Evolutionary conservation across 2,797 vertebrate genomes (phyloP).

Genomic region (Pseudopleuronectes americanus): DNA sequence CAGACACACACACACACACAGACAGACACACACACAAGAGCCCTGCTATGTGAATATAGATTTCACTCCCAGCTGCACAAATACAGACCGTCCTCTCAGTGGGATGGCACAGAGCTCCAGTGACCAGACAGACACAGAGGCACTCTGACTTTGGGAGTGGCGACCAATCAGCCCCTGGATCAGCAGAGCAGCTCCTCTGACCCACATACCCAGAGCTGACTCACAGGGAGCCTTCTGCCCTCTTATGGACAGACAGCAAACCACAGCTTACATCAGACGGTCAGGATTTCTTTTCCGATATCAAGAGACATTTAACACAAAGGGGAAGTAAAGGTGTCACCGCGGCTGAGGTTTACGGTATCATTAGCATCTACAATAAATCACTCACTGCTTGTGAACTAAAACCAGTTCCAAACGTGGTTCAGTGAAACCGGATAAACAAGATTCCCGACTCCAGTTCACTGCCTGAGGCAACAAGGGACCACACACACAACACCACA

Average conservation of each 20-base stretch:
- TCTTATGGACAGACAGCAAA: constrained; percentile 50
- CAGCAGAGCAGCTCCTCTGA: constrained; percentile 62
- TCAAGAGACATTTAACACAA: constrained; percentile 30
- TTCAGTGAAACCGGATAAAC: constrained; percentile 69
- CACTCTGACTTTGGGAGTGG: constrained; percentile 66
- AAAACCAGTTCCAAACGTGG: constrained; percentile 30
- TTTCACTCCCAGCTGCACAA: constrained; percentile 78
- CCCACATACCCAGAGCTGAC: constrained; percentile 66
- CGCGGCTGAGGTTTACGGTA: constrained; percentile 8
- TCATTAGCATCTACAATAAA: constrained; percentile 45
- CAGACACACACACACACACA: constrained; percentile 13
- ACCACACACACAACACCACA: constrained; percentile 40
- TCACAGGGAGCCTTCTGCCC: constrained; percentile 56
- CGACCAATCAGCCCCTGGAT: constrained; percentile 56
- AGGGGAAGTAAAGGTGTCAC: constrained; percentile 10
- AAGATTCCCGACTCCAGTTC: constrained; percentile 55
- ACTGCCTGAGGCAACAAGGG: constrained; percentile 23
- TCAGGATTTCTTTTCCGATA: constrained; percentile 18
- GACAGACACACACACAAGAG: constrained; percentile 18
- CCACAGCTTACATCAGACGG: constrained; percentile 17
- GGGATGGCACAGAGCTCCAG: constrained; percentile 60
- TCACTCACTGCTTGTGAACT: constrained; percentile 16
- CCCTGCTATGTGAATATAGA: constrained; percentile 57
- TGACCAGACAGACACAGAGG: constrained; percentile 63
- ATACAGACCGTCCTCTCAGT: constrained; percentile 70